These are phyloP conservation scores for Nephrotoma guestfalica DNA, from an alignment of 2,888 invertebrate genomes.

Conservation along the genomic window DNA sequence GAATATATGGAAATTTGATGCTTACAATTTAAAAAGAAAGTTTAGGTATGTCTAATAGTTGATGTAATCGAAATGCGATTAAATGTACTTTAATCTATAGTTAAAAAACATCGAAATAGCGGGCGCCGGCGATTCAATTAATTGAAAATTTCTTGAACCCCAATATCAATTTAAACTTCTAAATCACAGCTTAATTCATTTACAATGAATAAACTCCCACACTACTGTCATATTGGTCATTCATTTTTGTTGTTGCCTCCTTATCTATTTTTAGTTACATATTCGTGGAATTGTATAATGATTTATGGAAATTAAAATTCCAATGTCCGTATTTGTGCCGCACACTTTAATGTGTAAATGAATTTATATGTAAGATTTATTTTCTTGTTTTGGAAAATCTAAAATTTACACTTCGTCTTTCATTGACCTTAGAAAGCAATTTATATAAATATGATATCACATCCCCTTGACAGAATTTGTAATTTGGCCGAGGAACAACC, in stretches of 20 bases:
- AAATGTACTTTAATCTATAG: too few relatives aligned
- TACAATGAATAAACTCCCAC: neutral
- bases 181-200: neutral
- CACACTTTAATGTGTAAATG: neutral
- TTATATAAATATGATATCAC: neutral
- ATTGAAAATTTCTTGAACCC: too few relatives aligned
- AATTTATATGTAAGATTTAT: neutral
- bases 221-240: neutral
- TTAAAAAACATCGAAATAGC: too few relatives aligned
- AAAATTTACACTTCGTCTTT: neutral
- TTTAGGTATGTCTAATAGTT: too few relatives aligned
- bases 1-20: too few relatives aligned
- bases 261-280: neutral
- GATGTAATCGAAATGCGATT: too few relatives aligned
- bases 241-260: neutral
- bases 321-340: neutral
- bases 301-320: neutral
- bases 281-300: neutral
- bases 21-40: too few relatives aligned
- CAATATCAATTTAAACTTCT: neutral
- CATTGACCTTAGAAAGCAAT: neutral
- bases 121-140: too few relatives aligned
- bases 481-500: neutral
- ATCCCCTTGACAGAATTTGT: neutral
- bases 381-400: neutral